phyloP scores from a whole-genome alignment of 2,113 vertebrate genomes.

The Pogonocichla stellata region DNA sequence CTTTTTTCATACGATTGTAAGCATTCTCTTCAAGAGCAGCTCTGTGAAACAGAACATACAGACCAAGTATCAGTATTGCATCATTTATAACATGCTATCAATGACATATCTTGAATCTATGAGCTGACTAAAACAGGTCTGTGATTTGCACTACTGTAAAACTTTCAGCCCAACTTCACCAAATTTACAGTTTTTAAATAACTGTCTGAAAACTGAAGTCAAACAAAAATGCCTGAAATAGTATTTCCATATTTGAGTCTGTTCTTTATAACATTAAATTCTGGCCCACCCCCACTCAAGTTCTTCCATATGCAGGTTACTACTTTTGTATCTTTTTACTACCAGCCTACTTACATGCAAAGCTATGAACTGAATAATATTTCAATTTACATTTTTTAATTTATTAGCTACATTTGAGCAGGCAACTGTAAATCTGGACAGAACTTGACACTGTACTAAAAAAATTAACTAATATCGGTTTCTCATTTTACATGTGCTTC shows the following conservation, averaged over 20 bases:
- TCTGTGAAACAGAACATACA: constrained; percentile 68
- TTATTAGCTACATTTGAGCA: background rate
- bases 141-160: background rate
- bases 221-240: background rate
- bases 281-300: background rate
- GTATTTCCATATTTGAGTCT: background rate
- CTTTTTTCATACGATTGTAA: constrained; percentile 95
- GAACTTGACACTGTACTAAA: background rate
- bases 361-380: background rate
- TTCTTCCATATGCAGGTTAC: background rate
- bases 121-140: background rate
- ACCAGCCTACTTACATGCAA: background rate
- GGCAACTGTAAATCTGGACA: background rate
- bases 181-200: background rate
- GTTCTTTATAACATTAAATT: background rate
- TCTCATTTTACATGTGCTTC: background rate
- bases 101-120: background rate
- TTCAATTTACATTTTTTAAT: background rate
- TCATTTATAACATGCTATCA: background rate
- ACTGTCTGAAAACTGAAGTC: background rate
- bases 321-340: background rate
- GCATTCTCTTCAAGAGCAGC: constrained; percentile 96
- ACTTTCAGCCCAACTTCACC: background rate
- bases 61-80: background rate
- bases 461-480: background rate